These are phyloP conservation scores for Leptocoma aspasia DNA, from an alignment of 2,113 vertebrate genomes.

Conservation along the genomic window DNA sequence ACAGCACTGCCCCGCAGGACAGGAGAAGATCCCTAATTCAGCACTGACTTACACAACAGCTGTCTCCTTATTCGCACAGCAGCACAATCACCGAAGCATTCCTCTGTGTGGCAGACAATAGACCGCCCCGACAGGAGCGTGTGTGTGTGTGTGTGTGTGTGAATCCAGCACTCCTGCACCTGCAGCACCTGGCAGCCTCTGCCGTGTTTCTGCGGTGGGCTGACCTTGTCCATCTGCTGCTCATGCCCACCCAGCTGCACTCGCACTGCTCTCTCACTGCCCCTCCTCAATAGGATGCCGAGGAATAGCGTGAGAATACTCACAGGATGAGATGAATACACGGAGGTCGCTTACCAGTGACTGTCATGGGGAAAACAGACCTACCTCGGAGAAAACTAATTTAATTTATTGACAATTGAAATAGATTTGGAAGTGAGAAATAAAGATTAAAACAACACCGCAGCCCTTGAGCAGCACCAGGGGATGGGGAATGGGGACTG, in stretches of 20 bases:
- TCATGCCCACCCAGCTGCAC: neutral
- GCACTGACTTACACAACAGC: neutral
- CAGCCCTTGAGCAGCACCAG: rapidly evolving
- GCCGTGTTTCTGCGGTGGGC: rapidly evolving
- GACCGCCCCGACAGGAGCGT: rapidly evolving
- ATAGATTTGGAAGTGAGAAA: neutral
- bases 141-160: rapidly evolving
- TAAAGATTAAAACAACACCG: neutral
- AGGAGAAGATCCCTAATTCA: neutral
- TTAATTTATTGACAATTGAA: neutral
- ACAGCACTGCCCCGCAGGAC: neutral
- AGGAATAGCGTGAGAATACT: neutral
- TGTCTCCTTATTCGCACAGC: neutral
- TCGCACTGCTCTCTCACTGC: neutral
- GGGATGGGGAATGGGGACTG: neutral
- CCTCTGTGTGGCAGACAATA: rapidly evolving
- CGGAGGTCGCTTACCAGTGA: neutral
- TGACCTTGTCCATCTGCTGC: neutral
- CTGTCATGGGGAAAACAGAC: neutral
- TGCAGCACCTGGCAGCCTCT: neutral
- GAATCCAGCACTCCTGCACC: neutral
- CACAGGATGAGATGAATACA: rapidly evolving
- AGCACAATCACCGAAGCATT: neutral
- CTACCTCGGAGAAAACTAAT: neutral
- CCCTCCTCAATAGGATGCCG: neutral